Evolutionary conservation across 2,113 vertebrate species (phyloP).

Genomic region (Tachysurus fulvidraco): DNA sequence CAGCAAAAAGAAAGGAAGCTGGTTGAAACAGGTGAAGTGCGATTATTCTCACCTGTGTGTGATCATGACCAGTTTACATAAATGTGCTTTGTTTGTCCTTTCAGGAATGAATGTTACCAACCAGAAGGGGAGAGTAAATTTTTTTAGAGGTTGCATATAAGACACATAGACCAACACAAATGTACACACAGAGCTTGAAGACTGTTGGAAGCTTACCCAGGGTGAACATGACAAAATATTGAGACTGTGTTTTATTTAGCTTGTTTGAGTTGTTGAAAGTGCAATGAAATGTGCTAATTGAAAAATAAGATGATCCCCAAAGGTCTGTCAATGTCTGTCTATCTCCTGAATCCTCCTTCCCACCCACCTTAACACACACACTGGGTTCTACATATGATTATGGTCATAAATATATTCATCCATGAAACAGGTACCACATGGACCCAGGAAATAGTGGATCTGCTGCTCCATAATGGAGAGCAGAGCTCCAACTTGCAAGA

Average conservation of each 20-base stretch:
- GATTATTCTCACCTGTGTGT: neutral
- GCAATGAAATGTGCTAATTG: neutral
- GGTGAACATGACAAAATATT: neutral
- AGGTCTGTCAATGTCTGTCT: neutral
- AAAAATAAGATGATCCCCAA: neutral
- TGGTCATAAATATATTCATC: neutral
- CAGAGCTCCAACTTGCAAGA: slow-evolving; percentile 41
- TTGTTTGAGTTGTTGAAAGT: neutral
- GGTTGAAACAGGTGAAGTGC: too few species aligned
- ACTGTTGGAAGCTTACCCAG: neutral
- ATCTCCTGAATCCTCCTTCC: neutral
- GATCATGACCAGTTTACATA: too few species aligned
- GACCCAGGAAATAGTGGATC: slow-evolving; percentile 69
- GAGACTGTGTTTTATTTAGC: neutral
- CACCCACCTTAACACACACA: neutral
- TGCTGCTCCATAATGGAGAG: slow-evolving; percentile 54
- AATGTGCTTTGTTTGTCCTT: neutral
- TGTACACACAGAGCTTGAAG: neutral
- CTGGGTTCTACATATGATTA: too few species aligned
- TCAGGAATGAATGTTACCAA: too few species aligned
- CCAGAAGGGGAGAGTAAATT: too few species aligned
- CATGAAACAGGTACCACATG: slow-evolving; percentile 66
- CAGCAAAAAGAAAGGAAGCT: too few species aligned
- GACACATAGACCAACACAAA: neutral
- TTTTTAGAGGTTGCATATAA: neutral